Evolutionary conservation across 2,113 vertebrate species (phyloP).

Genomic region (Cochlearius cochlearius): DNA sequence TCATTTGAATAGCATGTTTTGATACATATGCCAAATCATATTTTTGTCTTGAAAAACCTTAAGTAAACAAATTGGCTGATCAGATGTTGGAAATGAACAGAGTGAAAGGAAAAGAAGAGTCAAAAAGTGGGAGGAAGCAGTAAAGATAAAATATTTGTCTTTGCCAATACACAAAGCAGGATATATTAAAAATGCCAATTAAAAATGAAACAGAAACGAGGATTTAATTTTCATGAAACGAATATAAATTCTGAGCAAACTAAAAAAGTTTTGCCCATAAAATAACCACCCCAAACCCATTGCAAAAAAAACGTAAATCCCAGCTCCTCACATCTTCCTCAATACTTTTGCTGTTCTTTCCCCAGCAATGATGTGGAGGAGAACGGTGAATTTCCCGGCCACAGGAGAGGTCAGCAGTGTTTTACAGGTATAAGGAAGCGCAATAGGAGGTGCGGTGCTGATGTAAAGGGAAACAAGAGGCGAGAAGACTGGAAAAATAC

Average conservation of each 20-base stretch:
- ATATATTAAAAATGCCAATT: background rate
- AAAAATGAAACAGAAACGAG: background rate
- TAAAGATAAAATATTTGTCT: background rate
- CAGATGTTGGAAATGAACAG: background rate
- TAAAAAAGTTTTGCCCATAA: background rate
- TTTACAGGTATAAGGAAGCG: background rate
- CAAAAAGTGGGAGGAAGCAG: background rate
- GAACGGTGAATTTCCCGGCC: background rate
- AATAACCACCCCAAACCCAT: background rate
- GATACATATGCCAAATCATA: background rate
- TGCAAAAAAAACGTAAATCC: background rate
- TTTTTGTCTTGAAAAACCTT: background rate
- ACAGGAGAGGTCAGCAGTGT: background rate
- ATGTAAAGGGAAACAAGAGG: background rate
- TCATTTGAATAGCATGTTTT: background rate
- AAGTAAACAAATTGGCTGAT: background rate
- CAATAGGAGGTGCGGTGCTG: background rate
- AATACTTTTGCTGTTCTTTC: background rate
- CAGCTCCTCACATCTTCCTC: background rate
- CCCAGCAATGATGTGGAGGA: background rate
- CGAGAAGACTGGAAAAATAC: background rate
- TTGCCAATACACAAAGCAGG: background rate
- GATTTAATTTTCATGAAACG: background rate
- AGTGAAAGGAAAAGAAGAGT: background rate
- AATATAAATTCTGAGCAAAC: background rate